These are phyloP conservation scores for Ischnura elegans DNA, from an alignment of 2,888 invertebrate species.

Conservation along the genomic window DNA sequence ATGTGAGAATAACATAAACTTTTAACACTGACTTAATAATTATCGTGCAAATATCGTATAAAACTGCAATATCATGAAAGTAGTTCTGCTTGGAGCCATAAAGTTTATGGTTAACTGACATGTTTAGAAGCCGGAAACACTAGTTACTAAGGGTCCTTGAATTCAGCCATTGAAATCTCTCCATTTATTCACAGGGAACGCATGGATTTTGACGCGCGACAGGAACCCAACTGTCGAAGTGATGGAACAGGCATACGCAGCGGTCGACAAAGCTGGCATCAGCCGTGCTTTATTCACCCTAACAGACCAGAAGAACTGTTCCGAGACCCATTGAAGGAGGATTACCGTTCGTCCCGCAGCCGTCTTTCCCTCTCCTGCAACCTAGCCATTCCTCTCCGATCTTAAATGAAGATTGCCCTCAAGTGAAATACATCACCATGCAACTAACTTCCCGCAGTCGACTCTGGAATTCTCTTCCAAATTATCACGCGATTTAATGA, in stretches of 20 bases:
- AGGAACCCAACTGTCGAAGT: constrained; percentile 80
- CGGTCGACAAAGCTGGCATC: constrained; percentile 81
- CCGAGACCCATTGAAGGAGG: constrained; percentile 70
- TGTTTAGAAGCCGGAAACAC: too few species aligned
- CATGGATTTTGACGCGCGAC: constrained; percentile 84
- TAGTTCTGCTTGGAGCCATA: too few species aligned
- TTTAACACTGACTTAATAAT: too few species aligned
- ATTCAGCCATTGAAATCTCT: neutral
- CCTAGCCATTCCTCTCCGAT: neutral
- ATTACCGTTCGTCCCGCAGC: too few species aligned
- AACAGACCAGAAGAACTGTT: constrained; percentile 84
- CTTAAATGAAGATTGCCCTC: neutral
- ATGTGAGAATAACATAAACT: too few species aligned
- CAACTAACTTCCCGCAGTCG: neutral
- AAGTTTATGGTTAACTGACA: too few species aligned
- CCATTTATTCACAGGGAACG: constrained; percentile 75
- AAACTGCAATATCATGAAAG: too few species aligned
- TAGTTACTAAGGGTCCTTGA: too few species aligned
- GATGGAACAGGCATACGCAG: constrained; percentile 82
- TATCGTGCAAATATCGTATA: too few species aligned
- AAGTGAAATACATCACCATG: neutral
- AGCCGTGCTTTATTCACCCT: constrained; percentile 81
- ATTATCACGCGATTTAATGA: neutral
- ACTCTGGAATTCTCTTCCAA: neutral
- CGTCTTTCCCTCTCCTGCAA: neutral